A percentile compares a stretch with the other conserved stretches of the same genome.
These are phyloP conservation scores for Leucophenga montana DNA, from an alignment of 2,888 invertebrate species.

Conservation along the genomic window DNA sequence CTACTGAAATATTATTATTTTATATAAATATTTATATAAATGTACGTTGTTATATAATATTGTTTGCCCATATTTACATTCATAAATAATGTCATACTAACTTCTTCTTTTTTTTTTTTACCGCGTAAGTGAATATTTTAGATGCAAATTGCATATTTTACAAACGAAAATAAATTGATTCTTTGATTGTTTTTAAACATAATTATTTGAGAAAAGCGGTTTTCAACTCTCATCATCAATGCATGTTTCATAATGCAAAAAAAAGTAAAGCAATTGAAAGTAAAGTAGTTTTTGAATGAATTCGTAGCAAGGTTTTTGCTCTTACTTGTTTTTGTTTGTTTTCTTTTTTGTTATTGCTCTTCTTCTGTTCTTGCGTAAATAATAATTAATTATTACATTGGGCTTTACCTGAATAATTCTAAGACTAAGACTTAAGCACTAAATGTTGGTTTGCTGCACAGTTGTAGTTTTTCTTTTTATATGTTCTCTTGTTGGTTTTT, in stretches of 20 bases:
- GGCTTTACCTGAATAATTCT: slow-evolving; percentile 10
- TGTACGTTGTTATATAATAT: neutral
- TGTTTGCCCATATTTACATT: slow-evolving; percentile 6
- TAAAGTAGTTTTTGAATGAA: too few relatives aligned
- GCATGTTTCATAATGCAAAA: too few relatives aligned
- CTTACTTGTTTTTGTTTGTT: too few relatives aligned
- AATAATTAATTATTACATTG: neutral
- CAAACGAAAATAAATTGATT: neutral
- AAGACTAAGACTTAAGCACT: neutral
- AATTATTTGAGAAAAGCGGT: too few relatives aligned
- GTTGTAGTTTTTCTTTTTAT: neutral
- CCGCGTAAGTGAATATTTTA: too few relatives aligned
- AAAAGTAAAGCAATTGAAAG: too few relatives aligned
- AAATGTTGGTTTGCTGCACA: slow-evolving; percentile 8
- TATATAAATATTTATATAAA: neutral
- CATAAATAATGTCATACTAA: too few relatives aligned
- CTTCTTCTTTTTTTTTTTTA: neutral
- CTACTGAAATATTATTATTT: neutral
- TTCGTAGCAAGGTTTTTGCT: too few relatives aligned
- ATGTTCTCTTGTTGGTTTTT: neutral
- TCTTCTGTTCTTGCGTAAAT: neutral
- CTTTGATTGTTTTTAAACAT: too few relatives aligned
- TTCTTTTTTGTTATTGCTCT: too few relatives aligned
- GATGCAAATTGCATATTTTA: neutral
- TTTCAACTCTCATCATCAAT: too few relatives aligned